These are phyloP conservation scores for Telmatochromis bifrenatus DNA, from an alignment of 2,113 vertebrate species.

Conservation along the genomic window DNA sequence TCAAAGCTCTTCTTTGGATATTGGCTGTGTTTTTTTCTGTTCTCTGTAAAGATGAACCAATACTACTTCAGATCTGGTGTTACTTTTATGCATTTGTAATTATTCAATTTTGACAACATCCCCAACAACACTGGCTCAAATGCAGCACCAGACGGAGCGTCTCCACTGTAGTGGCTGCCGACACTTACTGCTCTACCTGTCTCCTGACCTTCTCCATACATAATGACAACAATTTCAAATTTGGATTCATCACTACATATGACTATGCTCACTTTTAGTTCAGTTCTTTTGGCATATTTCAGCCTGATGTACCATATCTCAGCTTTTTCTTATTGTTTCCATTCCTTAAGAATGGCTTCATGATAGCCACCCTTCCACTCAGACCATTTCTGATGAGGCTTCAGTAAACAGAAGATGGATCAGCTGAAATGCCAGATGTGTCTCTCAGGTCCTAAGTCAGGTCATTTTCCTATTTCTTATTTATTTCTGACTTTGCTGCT, in stretches of 20 bases:
- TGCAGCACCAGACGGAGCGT: background rate
- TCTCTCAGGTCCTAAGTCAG: background rate
- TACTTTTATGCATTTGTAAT: background rate
- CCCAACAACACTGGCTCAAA: background rate
- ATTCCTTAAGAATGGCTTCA: background rate
- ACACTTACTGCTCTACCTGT: background rate
- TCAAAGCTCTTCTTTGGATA: background rate
- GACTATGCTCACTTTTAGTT: background rate
- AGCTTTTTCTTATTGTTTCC: background rate
- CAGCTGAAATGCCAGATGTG: background rate
- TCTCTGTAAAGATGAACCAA: background rate
- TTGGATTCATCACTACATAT: background rate
- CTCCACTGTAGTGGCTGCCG: background rate
- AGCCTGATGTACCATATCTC: background rate
- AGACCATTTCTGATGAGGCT: background rate
- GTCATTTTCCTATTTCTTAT: background rate
- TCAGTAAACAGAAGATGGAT: background rate
- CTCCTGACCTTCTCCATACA: background rate
- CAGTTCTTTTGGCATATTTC: background rate
- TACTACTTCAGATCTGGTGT: background rate
- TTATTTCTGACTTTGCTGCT: background rate
- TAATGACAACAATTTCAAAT: background rate
- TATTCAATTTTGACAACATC: background rate
- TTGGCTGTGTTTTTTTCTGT: background rate
- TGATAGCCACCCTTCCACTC: background rate